Evolutionary conservation across 2,797 vertebrate genomes (phyloP).

Genomic region (Helicolenus hilgendorfi): DNA sequence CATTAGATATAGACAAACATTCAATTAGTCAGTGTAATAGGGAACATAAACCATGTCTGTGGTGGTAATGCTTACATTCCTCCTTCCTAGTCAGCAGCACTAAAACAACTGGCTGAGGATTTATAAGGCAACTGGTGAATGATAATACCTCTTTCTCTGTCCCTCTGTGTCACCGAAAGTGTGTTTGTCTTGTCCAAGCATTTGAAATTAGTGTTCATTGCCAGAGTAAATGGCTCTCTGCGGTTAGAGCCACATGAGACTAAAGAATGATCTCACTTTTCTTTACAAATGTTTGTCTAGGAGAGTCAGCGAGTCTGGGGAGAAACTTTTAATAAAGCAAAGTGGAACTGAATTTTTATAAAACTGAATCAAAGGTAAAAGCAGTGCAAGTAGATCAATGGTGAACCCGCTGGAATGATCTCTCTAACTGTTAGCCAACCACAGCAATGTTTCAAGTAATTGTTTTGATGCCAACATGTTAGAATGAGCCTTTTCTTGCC

Average conservation of each 20-base stretch:
- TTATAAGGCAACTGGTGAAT: conserved; percentile 63
- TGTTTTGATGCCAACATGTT: neutral
- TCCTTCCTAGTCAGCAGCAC: conserved; percentile 62
- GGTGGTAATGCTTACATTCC: conserved; percentile 49
- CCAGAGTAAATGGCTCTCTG: conserved; percentile 67
- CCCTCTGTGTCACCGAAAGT: conserved; percentile 58
- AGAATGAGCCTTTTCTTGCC: neutral
- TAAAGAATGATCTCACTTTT: conserved; percentile 56
- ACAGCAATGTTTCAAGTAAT: neutral
- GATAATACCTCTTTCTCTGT: conserved; percentile 60
- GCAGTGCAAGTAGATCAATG: neutral
- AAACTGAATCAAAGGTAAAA: neutral
- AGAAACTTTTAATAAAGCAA: conserved; percentile 13
- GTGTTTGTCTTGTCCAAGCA: conserved; percentile 75
- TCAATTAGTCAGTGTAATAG: conserved; percentile 81
- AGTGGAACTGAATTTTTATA: neutral
- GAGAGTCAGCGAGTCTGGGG: neutral
- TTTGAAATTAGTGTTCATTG: conserved; percentile 79
- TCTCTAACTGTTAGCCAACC: neutral
- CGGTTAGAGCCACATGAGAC: conserved; percentile 38
- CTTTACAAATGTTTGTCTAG: conserved; percentile 48
- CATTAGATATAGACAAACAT: conserved; percentile 82
- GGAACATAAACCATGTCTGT: conserved; percentile 75
- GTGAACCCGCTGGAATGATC: neutral
- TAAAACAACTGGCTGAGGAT: conserved; percentile 74